Conservation (phyloP, 1,140 invertebrate genomes). For the Antheraea mylitta region DNA sequence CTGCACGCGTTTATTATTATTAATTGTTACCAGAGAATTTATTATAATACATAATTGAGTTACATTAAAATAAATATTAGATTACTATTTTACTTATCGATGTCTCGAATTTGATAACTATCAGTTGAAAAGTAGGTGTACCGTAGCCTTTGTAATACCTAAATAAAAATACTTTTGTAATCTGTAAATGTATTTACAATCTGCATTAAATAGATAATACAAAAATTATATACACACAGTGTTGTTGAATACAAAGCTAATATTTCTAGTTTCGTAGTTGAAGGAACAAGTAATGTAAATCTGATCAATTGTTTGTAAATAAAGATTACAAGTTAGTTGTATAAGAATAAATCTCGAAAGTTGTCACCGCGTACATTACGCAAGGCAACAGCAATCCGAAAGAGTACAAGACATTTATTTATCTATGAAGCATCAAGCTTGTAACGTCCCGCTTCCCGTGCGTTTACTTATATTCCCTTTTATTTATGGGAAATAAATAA, state of each 20-base stretch:
- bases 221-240: not conserved
- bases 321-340: conserved; percentile 30
- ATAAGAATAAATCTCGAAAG: conserved; percentile 34
- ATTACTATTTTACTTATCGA: too few species aligned
- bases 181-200: not conserved
- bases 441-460: conserved; percentile 65
- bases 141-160: too few species aligned
- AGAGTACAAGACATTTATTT: conserved; percentile 57
- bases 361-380: conserved; percentile 40
- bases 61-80: too few species aligned
- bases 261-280: conserved; percentile 10
- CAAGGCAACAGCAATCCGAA: conserved; percentile 40
- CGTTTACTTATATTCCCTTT: conserved; percentile 72
- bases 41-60: too few species aligned
- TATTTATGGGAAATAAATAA: conserved; percentile 79
- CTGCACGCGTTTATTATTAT: too few species aligned
- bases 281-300: conserved; percentile 29
- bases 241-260: not conserved
- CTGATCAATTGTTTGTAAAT: conserved; percentile 37
- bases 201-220: not conserved
- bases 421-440: conserved; percentile 61
- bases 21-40: too few species aligned
- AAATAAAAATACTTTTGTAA: too few species aligned
- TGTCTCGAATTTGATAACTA: too few species aligned
- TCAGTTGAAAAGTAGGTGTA: too few species aligned